Evolutionary conservation across 53 echinoderm and acorn worm genomes (phyloP), one percentile per base, ranked within the genome.

Genomic region (Crossaster papposus): DNA sequence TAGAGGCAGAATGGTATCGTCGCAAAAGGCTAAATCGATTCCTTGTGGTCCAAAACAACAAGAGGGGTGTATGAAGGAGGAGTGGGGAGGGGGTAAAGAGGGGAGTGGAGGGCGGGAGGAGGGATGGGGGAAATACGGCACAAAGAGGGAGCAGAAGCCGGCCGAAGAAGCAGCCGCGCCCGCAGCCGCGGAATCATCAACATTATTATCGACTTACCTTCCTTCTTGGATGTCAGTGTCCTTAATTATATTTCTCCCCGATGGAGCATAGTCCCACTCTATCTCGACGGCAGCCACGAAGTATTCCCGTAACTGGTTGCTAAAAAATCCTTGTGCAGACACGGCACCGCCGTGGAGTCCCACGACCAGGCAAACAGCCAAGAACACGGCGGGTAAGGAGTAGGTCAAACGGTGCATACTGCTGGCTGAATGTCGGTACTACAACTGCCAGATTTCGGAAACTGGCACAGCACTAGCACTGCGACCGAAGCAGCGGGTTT

Each of bases 201-300:
- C n/a, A n/a, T n/a, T n/a, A n/a, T n/a, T n/a, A 44, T 44, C 44
- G 5, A 5, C 91, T 31, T 44, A 91, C 84, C 84, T 91, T 33
- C 68, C 85, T 18, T 73, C 35, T 5, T 24, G 31, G 22, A 84
- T 70, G 30, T 83, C 81, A 31, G n/a, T 80, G 17, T 85, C 70
- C 44, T 68, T 93, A 44, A 93, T 86, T 30, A 90, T 44, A 70
- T 93, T 93, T 32, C 52, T 86, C 12, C 89, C 93, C 31, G 89
- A 65, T 2, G 98, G 95, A 18, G 93, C 95, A 81, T 95, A 97
- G 79, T 97, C 83, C 98, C 98, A 97, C 20, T 90, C 95, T 2
- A 72, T 34, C 65, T 95, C 95, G 14, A 81, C 91, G 14, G 92
- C 90, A 17, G 92, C 94, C 7, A 97, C 86, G 91, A 74, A 97